Percentiles rank a stretch among this genome's conserved stretches.
Evolutionary conservation across 2,113 vertebrate genomes (phyloP).

Genomic region (Lophotis ruficrista): DNA sequence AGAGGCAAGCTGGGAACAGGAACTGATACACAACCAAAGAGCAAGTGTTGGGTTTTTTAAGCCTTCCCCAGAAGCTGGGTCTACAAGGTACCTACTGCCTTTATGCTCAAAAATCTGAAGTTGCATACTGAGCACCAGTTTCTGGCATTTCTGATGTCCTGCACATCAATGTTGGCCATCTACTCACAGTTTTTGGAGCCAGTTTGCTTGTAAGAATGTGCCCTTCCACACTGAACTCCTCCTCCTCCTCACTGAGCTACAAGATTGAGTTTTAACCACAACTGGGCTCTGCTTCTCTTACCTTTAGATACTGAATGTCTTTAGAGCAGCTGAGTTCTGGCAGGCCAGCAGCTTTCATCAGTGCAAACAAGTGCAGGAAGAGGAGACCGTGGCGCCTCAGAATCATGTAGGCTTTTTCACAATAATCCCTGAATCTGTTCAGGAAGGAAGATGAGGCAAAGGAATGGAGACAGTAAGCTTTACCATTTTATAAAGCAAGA

Average conservation of each 20-base stretch:
- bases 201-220: not conserved
- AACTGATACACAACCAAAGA: not conserved
- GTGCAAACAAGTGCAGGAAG: constrained; percentile 95
- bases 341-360: constrained; percentile 96
- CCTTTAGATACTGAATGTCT: constrained; percentile 98
- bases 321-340: constrained; percentile 97
- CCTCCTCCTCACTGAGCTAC: not conserved
- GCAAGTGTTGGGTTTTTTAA: no score
- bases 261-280: fast-evolving
- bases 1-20: not conserved
- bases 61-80: not conserved
- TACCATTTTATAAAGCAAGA: not conserved
- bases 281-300: constrained; percentile 20
- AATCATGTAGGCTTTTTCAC: constrained; percentile 94
- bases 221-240: not conserved
- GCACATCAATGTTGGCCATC: fast-evolving
- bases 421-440: constrained; percentile 91
- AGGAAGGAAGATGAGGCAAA: not conserved
- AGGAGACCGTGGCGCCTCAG: constrained; percentile 90
- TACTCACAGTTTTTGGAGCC: not conserved
- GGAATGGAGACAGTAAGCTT: not conserved
- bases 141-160: not conserved
- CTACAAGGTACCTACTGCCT: not conserved
- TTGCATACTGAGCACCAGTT: not conserved
- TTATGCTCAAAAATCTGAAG: not conserved